A percentile compares a stretch with the other conserved stretches of the same genome.
phyloP scores from a whole-genome alignment of 1,140 invertebrate genomes.

The Eciton burchellii region DNA sequence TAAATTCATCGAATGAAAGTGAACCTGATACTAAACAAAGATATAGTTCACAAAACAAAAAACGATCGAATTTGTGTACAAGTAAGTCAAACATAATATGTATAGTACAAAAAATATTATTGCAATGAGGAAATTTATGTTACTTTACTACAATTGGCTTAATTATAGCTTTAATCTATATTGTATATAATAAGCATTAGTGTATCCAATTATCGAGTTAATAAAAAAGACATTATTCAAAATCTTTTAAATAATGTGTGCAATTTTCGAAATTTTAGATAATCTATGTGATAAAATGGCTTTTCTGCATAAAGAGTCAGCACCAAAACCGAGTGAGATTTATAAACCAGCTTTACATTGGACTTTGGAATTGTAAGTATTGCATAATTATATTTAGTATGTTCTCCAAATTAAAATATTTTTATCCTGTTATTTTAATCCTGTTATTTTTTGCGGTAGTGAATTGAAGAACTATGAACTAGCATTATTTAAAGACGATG shows the following conservation, averaged over 20 bases:
- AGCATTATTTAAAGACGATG: slow-evolving; percentile 78
- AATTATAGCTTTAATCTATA: too few species aligned
- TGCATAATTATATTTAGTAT: not conserved
- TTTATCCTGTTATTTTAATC: slow-evolving; percentile 38
- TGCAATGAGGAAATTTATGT: not conserved
- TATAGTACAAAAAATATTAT: not conserved
- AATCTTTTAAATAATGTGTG: slow-evolving; percentile 13
- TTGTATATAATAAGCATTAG: too few species aligned
- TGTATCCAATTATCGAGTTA: not conserved
- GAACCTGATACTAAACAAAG: slow-evolving; percentile 11
- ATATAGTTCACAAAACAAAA: not conserved
- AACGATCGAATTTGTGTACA: not conserved
- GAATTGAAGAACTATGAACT: slow-evolving; percentile 80
- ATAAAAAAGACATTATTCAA: not conserved
- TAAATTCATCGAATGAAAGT: slow-evolving; percentile 58
- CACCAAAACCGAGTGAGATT: slow-evolving; percentile 20
- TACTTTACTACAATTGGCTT: too few species aligned
- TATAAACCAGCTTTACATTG: slow-evolving; percentile 75
- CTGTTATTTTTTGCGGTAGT: slow-evolving; percentile 67
- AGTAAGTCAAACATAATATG: slow-evolving; percentile 16
- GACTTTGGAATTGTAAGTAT: slow-evolving; percentile 83
- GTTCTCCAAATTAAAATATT: not conserved
- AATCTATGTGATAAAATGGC: slow-evolving; percentile 45
- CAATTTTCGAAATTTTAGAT: slow-evolving; percentile 53
- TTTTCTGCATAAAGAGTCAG: slow-evolving; percentile 65